Evolutionary conservation across 2,797 vertebrate genomes (phyloP).

Genomic region (Hipposideros larvatus): DNA sequence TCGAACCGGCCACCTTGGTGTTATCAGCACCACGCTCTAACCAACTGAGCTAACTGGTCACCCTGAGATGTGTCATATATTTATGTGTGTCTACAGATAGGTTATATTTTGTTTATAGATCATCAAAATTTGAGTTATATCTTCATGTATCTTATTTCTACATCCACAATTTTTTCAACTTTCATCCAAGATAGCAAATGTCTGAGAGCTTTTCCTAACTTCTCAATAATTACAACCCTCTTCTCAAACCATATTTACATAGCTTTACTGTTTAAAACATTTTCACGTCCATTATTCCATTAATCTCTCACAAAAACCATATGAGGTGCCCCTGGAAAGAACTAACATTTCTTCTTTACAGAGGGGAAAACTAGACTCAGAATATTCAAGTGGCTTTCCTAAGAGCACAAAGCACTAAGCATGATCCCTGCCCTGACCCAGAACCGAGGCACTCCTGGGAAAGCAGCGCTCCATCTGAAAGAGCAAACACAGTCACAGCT

Average conservation of each 20-base stretch:
- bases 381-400: background rate
- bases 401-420: background rate
- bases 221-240: background rate
- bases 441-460: background rate
- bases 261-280: background rate
- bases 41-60: too few species aligned
- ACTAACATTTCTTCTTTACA: background rate
- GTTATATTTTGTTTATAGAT: background rate
- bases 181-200: background rate
- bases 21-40: too few species aligned
- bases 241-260: background rate
- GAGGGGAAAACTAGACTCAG: background rate
- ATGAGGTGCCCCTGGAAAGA: background rate
- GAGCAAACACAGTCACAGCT: background rate
- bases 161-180: background rate
- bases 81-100: background rate
- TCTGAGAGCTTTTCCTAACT: conserved; percentile 6
- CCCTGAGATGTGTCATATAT: background rate
- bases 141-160: background rate
- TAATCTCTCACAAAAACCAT: background rate
- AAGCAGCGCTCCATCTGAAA: background rate
- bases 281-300: background rate
- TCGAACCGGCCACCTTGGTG: too few species aligned
- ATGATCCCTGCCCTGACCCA: background rate
- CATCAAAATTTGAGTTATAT: background rate